These are phyloP conservation scores for Cydia splendana DNA, from an alignment of 1,140 invertebrate species.

Conservation along the genomic window DNA sequence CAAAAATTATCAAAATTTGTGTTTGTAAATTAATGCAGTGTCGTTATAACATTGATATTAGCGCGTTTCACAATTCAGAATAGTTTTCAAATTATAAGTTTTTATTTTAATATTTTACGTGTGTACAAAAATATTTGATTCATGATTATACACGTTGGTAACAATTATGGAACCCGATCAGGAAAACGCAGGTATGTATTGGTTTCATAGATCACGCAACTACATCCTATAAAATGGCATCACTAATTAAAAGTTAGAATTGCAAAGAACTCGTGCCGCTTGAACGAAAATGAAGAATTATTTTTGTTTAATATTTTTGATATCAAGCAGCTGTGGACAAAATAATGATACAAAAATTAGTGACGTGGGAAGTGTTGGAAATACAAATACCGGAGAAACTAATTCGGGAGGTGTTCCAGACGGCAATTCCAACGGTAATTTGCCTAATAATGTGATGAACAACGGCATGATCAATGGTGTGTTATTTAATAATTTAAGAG, in stretches of 20 bases:
- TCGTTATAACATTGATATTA: too few relatives aligned
- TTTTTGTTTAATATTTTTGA: conserved; percentile 8
- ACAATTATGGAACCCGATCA: background rate
- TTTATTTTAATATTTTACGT: too few relatives aligned
- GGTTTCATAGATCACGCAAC: background rate
- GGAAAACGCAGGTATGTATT: background rate
- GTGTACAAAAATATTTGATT: background rate
- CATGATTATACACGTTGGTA: background rate
- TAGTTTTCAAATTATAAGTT: background rate
- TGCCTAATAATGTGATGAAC: background rate
- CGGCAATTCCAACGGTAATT: background rate
- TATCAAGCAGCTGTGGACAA: background rate
- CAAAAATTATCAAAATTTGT: too few relatives aligned
- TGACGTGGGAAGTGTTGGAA: background rate
- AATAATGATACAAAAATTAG: background rate
- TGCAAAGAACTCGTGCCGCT: background rate
- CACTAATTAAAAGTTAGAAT: background rate
- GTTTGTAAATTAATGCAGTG: too few relatives aligned
- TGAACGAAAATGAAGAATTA: conserved; percentile 6
- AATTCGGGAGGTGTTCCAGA: background rate
- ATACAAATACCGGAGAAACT: background rate
- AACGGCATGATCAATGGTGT: background rate
- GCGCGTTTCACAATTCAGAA: too few relatives aligned
- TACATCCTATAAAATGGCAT: background rate
- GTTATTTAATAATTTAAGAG: background rate